phyloP scores from a whole-genome alignment of 2,888 invertebrate genomes.

The Alcis repandata region DNA sequence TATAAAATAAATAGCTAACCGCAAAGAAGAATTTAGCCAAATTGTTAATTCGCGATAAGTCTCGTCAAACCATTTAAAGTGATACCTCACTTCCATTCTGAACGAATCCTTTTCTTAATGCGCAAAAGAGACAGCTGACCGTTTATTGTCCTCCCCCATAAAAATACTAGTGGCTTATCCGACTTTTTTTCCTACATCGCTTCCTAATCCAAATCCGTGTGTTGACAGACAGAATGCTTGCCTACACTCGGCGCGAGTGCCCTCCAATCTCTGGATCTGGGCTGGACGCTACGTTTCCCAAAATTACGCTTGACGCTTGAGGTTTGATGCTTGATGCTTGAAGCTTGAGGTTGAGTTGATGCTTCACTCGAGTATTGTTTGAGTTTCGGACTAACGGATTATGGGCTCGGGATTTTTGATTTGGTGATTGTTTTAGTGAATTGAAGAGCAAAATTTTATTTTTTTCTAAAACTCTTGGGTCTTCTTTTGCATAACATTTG shows the following conservation, averaged over 20 bases:
- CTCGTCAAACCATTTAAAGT: too few species aligned
- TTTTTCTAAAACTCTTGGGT: too few species aligned
- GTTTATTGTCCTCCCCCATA: too few species aligned
- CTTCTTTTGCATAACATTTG: too few species aligned
- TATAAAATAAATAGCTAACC: too few species aligned
- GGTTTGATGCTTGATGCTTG: slow-evolving; percentile 57
- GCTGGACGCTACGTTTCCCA: slow-evolving; percentile 58
- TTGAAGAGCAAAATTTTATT: too few species aligned
- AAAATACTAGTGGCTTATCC: not conserved
- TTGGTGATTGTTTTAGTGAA: not conserved
- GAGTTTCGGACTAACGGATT: slow-evolving; percentile 41
- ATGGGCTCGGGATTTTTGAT: slow-evolving; percentile 1
- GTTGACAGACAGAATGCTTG: slow-evolving; percentile 44
- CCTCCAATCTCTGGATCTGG: slow-evolving; percentile 44
- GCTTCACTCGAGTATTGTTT: slow-evolving; percentile 51
- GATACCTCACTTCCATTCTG: too few species aligned
- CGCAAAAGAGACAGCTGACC: too few species aligned
- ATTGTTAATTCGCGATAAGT: too few species aligned
- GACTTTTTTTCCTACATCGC: slow-evolving; percentile 10
- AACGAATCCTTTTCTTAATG: too few species aligned
- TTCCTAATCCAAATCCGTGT: slow-evolving; percentile 42
- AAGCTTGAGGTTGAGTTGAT: slow-evolving; percentile 40
- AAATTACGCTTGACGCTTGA: slow-evolving; percentile 63
- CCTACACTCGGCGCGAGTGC: slow-evolving; percentile 38
- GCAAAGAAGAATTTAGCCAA: too few species aligned